A percentile compares a stretch with the other conserved stretches of the same genome.
Evolutionary conservation across 2,888 invertebrate species (phyloP).

Genomic region (Mermis nigrescens): DNA sequence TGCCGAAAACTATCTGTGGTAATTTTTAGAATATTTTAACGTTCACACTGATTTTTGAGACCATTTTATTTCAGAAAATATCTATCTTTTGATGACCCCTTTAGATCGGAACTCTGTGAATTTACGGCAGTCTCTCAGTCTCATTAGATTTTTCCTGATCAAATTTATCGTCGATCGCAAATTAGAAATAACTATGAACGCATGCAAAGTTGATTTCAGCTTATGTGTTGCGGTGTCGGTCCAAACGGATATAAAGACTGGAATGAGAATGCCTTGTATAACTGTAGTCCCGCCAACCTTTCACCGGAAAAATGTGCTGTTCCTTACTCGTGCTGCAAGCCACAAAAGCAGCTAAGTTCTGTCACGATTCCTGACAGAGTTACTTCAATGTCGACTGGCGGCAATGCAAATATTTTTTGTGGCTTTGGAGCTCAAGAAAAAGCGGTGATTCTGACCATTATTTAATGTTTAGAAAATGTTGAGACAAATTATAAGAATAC

Average conservation of each 20-base stretch:
- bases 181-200: too few relatives aligned
- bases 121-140: too few relatives aligned
- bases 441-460: slow-evolving; percentile 15
- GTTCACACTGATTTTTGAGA: too few relatives aligned
- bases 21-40: too few relatives aligned
- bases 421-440: slow-evolving; percentile 22
- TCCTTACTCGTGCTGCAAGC: slow-evolving; percentile 35
- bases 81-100: too few relatives aligned
- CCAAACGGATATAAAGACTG: slow-evolving; percentile 35
- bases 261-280: slow-evolving; percentile 35
- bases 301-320: slow-evolving; percentile 36
- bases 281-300: slow-evolving; percentile 30
- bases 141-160: too few relatives aligned
- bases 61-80: too few relatives aligned
- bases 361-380: neutral
- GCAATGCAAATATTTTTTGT: slow-evolving; percentile 2
- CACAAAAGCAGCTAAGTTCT: neutral
- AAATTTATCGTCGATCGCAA: too few relatives aligned
- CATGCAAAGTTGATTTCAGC: too few relatives aligned
- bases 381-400: neutral
- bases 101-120: too few relatives aligned
- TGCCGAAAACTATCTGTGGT: too few relatives aligned
- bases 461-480: neutral
- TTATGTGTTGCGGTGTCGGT: slow-evolving; percentile 36
- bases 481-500: too few relatives aligned